These are phyloP conservation scores for Aphodius sticticus DNA, from an alignment of 2,888 invertebrate species.

Conservation along the genomic window DNA sequence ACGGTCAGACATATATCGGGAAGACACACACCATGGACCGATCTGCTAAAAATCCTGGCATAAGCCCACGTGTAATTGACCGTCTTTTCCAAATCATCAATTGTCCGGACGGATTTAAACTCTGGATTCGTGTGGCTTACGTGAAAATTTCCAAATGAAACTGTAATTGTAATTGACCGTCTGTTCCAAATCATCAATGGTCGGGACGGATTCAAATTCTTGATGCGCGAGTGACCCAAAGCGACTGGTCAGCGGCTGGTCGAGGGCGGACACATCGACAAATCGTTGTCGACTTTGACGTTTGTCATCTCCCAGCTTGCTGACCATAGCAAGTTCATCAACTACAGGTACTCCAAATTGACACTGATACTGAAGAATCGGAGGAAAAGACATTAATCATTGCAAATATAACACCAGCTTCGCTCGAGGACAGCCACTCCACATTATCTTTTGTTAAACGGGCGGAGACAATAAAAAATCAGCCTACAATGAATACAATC, in stretches of 20 bases:
- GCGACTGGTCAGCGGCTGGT: slow-evolving; percentile 79
- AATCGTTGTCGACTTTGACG: slow-evolving; percentile 55
- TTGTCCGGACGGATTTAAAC: slow-evolving; percentile 71
- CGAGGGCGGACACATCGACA: slow-evolving; percentile 69
- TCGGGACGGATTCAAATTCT: slow-evolving; percentile 73
- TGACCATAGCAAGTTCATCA: too few relatives aligned
- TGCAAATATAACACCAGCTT: slow-evolving; percentile 83
- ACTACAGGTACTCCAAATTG: not conserved
- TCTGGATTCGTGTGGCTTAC: slow-evolving; percentile 81
- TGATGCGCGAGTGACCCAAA: slow-evolving; percentile 78
- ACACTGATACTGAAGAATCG: slow-evolving; percentile 87
- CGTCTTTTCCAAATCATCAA: slow-evolving; percentile 75
- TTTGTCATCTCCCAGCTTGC: too few relatives aligned
- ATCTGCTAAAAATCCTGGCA: slow-evolving; percentile 71
- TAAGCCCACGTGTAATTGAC: slow-evolving; percentile 76
- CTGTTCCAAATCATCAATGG: slow-evolving; percentile 75
- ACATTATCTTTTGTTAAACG: slow-evolving; percentile 79
- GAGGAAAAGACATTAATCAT: slow-evolving; percentile 87
- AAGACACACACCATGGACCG: slow-evolving; percentile 90
- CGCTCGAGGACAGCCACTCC: slow-evolving; percentile 76
- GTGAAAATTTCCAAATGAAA: slow-evolving; percentile 92
- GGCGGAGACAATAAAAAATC: slow-evolving; percentile 83
- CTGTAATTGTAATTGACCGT: slow-evolving; percentile 73
- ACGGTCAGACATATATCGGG: slow-evolving; percentile 91
- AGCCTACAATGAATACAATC: slow-evolving; percentile 74